Base-by-base conservation (phyloP, 2,797 vertebrate genomes). In the Helarctos malayanus region DNA sequence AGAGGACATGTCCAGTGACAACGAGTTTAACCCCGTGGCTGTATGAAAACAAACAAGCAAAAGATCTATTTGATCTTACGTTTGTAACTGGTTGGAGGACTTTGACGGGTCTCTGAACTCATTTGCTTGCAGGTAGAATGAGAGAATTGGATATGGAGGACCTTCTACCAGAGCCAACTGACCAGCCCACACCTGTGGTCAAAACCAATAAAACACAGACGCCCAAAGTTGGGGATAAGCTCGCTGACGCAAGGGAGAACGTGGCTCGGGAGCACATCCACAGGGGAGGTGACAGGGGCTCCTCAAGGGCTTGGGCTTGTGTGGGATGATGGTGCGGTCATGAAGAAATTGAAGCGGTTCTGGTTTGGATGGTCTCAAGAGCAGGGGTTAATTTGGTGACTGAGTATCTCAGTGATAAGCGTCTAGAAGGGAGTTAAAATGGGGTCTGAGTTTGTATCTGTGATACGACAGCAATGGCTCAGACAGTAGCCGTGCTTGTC, bases 41-140 rank as follows among this genome's bases (percentile, higher is more conserved):
- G 1, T 25, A 5, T 13, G 73, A 54, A 82, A 91, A 89, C 91
- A 83, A 87, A 93, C 81, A 61, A 41, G 41, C 45, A 57, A 16
- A 76, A 84, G 61, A 16, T 2, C 15, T 0, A 19, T 63, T 79
- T 57, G 81, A 81, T 27, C 54, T 65, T 78, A 25, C 68, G 56
- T 83, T 27, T 49, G 16, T 12, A 52, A 68, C 45, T 54, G 49
- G 21, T 3, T 5, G 38, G 57, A 63, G 92, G 80, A n/a, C 49
- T 29, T 7, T 18, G 68, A 63, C n/a, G 54, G 23, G 49, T 71
- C 27, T 25, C 61, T 18, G 35, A 41, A 54, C 32, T 47, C 14
- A 9, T 75, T 45, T 56, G 73, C 38, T 27, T 65, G 32, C 81
- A 45, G 78, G 71, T 41, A 45, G 78, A 59, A 69, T 75, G 23